Evolutionary conservation across 2,797 vertebrate genomes (phyloP).

Genomic region (Bovichtus variegatus): DNA sequence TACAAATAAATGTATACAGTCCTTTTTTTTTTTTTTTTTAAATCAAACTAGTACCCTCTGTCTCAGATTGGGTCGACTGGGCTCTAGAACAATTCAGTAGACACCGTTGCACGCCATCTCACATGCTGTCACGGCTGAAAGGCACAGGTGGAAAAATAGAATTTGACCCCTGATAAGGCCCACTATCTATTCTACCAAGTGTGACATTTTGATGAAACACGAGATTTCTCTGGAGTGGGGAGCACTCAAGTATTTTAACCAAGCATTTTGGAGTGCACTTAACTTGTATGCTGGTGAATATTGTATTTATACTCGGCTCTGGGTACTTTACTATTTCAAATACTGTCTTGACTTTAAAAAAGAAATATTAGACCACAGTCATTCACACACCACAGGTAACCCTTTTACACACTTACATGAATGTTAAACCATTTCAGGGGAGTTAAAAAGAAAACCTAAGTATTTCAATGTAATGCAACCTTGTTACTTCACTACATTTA

Average conservation of each 20-base stretch:
- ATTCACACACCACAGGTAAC: neutral
- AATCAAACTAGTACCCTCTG: slow-evolving; percentile 58
- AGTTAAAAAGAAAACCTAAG: too few relatives aligned
- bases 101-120: slow-evolving; percentile 38
- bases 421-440: too few relatives aligned
- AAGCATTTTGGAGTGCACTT: slow-evolving; percentile 39
- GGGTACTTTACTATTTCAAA: neutral
- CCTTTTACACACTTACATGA: neutral
- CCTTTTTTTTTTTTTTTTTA: slow-evolving; percentile 8
- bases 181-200: slow-evolving; percentile 62
- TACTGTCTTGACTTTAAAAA: neutral
- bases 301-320: slow-evolving; percentile 2
- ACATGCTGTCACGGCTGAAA: slow-evolving; percentile 37
- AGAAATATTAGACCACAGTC: too few relatives aligned
- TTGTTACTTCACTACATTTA: too few relatives aligned
- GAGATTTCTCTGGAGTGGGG: slow-evolving; percentile 43
- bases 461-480: too few relatives aligned
- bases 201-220: slow-evolving; percentile 74
- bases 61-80: slow-evolving; percentile 52
- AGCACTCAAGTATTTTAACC: slow-evolving; percentile 54
- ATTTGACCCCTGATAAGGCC: slow-evolving; percentile 68
- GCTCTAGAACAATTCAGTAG: slow-evolving; percentile 48
- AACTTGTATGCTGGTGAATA: slow-evolving; percentile 24
- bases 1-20: slow-evolving; percentile 30
- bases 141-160: slow-evolving; percentile 63